phyloP scores from a whole-genome alignment of 1,140 invertebrate species.

The Halotydeus destructor region DNA sequence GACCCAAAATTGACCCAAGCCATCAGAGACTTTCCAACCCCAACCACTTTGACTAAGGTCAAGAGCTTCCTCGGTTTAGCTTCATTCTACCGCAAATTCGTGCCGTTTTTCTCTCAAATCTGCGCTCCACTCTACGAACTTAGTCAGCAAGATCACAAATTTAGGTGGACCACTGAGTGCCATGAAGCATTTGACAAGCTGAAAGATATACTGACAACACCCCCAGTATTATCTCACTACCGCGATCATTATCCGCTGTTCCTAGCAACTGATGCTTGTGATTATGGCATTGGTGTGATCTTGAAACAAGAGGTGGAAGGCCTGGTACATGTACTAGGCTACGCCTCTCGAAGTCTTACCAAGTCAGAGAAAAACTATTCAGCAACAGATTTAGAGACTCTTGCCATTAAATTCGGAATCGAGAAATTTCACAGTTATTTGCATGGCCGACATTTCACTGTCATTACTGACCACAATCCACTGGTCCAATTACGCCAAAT shows the following conservation, averaged over 20 bases:
- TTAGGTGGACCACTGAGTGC: neutral
- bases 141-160: neutral
- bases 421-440: slow-evolving; percentile 9
- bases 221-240: slow-evolving; percentile 4
- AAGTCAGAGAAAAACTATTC: neutral
- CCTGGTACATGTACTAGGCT: neutral
- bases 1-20: slow-evolving; percentile 1
- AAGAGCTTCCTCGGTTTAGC: slow-evolving; percentile 11
- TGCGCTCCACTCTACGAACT: neutral
- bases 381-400: slow-evolving; percentile 7
- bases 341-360: slow-evolving; percentile 3
- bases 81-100: slow-evolving; percentile 8
- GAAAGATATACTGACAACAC: slow-evolving; percentile 1
- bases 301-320: slow-evolving; percentile 24
- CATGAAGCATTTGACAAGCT: slow-evolving; percentile 10
- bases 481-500: neutral
- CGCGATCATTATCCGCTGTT: slow-evolving; percentile 4
- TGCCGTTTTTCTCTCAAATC: slow-evolving; percentile 8
- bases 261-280: slow-evolving; percentile 20
- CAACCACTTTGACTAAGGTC: slow-evolving; percentile 1
- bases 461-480: slow-evolving; percentile 8
- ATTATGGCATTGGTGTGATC: slow-evolving; percentile 27
- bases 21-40: slow-evolving; percentile 8
- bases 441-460: slow-evolving; percentile 3
- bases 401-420: slow-evolving; percentile 4